Evolutionary conservation across 2,888 invertebrate species (phyloP).

Genomic region (Octonoba sinensis): DNA sequence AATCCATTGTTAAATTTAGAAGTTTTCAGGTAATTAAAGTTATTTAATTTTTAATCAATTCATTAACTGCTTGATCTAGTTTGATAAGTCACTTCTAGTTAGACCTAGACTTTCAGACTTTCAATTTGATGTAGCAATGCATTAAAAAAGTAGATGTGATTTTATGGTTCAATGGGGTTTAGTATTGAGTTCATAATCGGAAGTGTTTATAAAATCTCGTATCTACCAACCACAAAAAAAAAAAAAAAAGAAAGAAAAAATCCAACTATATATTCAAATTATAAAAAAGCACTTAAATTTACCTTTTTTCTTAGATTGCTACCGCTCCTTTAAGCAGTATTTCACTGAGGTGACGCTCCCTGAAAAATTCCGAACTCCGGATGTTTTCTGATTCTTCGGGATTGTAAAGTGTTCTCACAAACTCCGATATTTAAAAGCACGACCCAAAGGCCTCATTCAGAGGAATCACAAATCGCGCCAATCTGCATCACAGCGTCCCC

Average conservation of each 20-base stretch:
- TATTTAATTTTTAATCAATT: too few species aligned
- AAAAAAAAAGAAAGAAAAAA: not conserved
- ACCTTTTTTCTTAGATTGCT: not conserved
- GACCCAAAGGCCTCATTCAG: constrained; percentile 9
- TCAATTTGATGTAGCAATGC: too few species aligned
- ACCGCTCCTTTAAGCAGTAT: not conserved
- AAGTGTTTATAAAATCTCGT: not conserved
- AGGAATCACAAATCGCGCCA: not conserved
- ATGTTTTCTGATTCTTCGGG: constrained; percentile 49
- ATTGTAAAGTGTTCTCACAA: constrained; percentile 53
- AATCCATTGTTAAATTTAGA: too few species aligned
- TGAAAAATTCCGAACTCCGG: constrained; percentile 27
- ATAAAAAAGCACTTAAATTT: not conserved
- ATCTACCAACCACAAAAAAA: not conserved
- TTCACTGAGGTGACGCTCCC: constrained; percentile 62
- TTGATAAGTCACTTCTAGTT: too few species aligned
- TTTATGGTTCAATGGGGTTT: too few species aligned
- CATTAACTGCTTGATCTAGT: too few species aligned
- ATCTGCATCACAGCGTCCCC: constrained; percentile 50
- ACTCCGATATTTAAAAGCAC: constrained; percentile 58
- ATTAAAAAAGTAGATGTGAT: too few species aligned
- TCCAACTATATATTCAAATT: not conserved
- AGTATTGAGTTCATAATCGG: not conserved
- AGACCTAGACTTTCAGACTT: too few species aligned
- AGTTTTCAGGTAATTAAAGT: too few species aligned